A percentile compares a stretch with the other conserved stretches of the same genome.
Conservation (phyloP, 1,140 invertebrate species). For the Colletes latitarsis region DNA sequence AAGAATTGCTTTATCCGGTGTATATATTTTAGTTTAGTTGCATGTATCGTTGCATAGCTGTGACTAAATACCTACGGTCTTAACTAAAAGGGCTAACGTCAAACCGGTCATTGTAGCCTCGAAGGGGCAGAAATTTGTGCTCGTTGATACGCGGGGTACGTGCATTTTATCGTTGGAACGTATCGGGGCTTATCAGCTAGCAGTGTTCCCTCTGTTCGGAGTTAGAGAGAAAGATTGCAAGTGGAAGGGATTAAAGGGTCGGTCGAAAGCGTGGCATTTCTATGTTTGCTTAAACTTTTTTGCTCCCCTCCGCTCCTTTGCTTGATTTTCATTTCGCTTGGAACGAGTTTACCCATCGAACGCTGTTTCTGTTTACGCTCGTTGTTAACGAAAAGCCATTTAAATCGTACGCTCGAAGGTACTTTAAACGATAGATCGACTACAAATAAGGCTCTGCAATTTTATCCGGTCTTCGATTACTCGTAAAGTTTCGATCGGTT, state of each 20-base stretch:
- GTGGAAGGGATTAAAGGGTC: not conserved
- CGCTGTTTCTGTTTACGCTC: not conserved
- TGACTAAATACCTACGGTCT: no score
- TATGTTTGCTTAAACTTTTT: not conserved
- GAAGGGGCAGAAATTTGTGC: no score
- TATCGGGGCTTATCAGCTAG: conserved; percentile 3
- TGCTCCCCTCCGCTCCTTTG: not conserved
- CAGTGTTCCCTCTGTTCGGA: not conserved
- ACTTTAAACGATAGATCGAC: no score
- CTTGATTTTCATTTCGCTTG: not conserved
- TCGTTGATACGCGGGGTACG: conserved; percentile 2
- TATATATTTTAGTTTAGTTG: no score
- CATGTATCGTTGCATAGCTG: no score
- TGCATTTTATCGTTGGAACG: not conserved
- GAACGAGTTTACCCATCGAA: not conserved
- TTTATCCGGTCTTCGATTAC: not conserved
- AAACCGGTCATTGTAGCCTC: no score
- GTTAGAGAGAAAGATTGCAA: not conserved
- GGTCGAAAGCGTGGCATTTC: not conserved
- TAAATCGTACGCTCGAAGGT: not conserved
- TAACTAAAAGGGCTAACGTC: no score
- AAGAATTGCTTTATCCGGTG: no score
- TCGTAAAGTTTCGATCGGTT: not conserved
- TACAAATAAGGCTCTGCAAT: not conserved
- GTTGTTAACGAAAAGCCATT: not conserved